Evolutionary conservation across 2,888 invertebrate species (phyloP).

Genomic region (Stenodema calcarata): DNA sequence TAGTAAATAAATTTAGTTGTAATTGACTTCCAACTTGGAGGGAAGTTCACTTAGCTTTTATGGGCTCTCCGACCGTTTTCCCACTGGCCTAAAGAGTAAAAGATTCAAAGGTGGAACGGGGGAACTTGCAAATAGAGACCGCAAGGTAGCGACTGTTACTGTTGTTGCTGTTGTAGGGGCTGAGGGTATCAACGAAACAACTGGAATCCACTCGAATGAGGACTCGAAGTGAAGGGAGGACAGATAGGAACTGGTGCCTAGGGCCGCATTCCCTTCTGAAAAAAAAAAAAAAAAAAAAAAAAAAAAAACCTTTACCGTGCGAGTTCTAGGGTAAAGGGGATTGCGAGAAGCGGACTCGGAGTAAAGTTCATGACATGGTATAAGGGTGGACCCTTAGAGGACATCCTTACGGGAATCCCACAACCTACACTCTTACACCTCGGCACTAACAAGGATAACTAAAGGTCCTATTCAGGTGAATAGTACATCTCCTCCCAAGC

Average conservation of each 20-base stretch:
- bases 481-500: conserved; percentile 14
- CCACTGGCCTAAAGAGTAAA: neutral
- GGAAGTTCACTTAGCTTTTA: neutral
- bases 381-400: conserved; percentile 30
- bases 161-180: neutral
- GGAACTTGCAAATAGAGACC: conserved; percentile 8
- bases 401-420: neutral
- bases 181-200: neutral
- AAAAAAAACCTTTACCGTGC: neutral
- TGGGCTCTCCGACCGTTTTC: neutral
- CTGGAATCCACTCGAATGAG: neutral
- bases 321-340: conserved; percentile 16
- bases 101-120: neutral
- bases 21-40: neutral
- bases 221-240: neutral
- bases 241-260: neutral
- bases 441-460: conserved; percentile 36
- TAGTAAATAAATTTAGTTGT: neutral
- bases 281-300: too few species aligned
- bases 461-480: conserved; percentile 33
- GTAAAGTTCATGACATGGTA: conserved; percentile 37
- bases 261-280: conserved; percentile 10
- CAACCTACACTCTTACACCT: neutral
- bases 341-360: neutral
- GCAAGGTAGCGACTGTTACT: neutral